Evolutionary conservation across 2,888 invertebrate species (phyloP).

Genomic region (Cistogaster globosa): DNA sequence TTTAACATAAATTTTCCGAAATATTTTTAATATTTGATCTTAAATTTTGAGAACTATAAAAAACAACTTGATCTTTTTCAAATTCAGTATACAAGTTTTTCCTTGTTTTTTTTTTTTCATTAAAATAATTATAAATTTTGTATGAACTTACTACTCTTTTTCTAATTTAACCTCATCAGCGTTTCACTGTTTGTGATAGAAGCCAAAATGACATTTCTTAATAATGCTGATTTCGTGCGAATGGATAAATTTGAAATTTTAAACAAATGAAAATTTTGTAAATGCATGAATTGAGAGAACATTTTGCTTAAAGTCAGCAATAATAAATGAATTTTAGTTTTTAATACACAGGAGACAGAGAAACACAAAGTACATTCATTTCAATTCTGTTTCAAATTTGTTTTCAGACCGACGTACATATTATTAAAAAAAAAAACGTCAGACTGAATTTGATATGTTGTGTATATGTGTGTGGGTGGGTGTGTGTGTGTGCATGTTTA

Average conservation of each 20-base stretch:
- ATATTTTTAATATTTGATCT: too few relatives aligned
- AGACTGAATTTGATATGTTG: not conserved
- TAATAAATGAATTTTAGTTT: conserved; percentile 43
- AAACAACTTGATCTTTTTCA: too few relatives aligned
- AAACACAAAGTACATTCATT: not conserved
- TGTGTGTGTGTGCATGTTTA: not conserved
- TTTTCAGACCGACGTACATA: not conserved
- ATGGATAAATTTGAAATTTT: not conserved
- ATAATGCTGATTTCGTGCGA: conserved; percentile 6
- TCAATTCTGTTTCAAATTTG: conserved; percentile 11
- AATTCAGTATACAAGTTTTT: too few relatives aligned
- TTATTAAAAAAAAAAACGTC: not conserved
- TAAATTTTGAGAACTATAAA: too few relatives aligned
- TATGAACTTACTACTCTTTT: too few relatives aligned
- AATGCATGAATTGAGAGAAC: not conserved
- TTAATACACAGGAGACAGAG: conserved; percentile 30
- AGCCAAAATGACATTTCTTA: not conserved
- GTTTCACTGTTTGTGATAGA: too few relatives aligned
- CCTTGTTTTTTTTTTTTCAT: too few relatives aligned
- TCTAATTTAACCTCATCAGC: too few relatives aligned
- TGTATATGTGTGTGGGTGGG: not conserved
- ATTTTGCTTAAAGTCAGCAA: conserved; percentile 42
- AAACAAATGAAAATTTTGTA: not conserved
- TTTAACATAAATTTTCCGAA: too few relatives aligned
- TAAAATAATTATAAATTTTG: too few relatives aligned